Evolutionary conservation across 1,140 invertebrate genomes (phyloP), one percentile per base, ranked within the genome.

Genomic region (Choristoneura fumiferana): DNA sequence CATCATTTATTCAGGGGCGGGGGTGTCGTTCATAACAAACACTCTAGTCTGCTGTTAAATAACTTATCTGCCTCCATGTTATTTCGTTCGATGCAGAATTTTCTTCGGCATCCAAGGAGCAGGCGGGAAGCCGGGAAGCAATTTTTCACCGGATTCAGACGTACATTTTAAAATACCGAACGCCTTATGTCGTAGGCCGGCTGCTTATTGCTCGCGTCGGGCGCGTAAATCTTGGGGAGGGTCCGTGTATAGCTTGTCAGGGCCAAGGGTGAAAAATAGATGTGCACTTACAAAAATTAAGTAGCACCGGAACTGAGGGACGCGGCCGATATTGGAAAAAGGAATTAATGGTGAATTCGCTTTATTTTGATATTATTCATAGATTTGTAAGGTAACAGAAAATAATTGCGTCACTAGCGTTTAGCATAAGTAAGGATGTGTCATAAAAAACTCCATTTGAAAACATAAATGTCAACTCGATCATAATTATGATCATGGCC

Each of bases 251-350:
- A 71, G 69, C 54, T 54, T 60, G 58, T 55, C 56, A 38, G 43
- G 62, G 57, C 59, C 74, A 71, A 62, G 71, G 71, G 77, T 73
- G 72, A 76, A 70, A 75, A 81, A 79, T 76, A 78, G 76, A 81
- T 75, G 75, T 69, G 76, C 79, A 79, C 72, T 84, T 78, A 77
- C 67, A 80, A 84, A 81, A 79, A 81, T 85, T 81, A 82, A 79
- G 69, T 70, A 77, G 58, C 22, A 29, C 22, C 60, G 38, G 57
- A 60, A 64, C 62, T 45, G 65, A 57, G 60, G 58, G 37, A 22
- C 33, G 49, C 14, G 12, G 49, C n/a, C 12, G 53, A 60, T 65
- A 60, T 64, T 64, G 58, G 43, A 63, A 52, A 22, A 39, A 63
- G 22, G 18, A 55, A 63, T 63, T 63, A 63, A 63, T 63, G 60